phyloP scores from a whole-genome alignment of 1,140 invertebrate genomes.

The Papilio helenus region DNA sequence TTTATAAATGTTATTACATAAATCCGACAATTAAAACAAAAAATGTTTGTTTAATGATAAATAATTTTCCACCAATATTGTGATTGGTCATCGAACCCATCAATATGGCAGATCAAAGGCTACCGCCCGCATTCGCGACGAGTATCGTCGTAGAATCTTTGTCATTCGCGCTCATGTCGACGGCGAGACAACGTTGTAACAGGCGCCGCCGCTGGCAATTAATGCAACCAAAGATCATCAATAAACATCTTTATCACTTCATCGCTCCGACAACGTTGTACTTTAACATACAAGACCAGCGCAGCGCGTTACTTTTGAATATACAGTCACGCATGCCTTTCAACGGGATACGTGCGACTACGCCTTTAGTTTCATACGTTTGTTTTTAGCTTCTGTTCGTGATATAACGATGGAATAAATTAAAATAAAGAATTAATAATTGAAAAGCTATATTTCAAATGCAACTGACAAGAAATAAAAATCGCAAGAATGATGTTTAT shows the following conservation, averaged over 20 bases:
- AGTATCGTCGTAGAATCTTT: conserved; percentile 75
- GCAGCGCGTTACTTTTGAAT: conserved; percentile 69
- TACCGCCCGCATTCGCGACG: conserved; percentile 56
- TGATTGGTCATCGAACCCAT: conserved; percentile 72
- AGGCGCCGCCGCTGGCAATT: conserved; percentile 80
- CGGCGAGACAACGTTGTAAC: conserved; percentile 64
- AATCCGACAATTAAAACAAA: background rate
- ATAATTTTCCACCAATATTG: conserved; percentile 62
- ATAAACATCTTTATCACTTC: conserved; percentile 82
- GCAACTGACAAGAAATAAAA: background rate
- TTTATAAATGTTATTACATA: too few relatives aligned
- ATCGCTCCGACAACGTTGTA: conserved; percentile 73
- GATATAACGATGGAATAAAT: conserved; percentile 36
- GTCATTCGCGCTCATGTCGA: conserved; percentile 74
- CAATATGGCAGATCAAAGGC: conserved; percentile 70
- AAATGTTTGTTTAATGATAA: conserved; percentile 26
- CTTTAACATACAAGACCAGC: conserved; percentile 68
- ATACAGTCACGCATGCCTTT: conserved; percentile 73
- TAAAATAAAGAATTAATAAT: conserved; percentile 24
- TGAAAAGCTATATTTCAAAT: conserved; percentile 22
- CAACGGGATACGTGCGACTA: conserved; percentile 52
- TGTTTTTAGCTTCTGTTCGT: conserved; percentile 52
- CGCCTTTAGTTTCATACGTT: conserved; percentile 49
- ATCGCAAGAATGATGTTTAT: background rate
- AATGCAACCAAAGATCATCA: conserved; percentile 80